Percentiles rank a stretch among this genome's conserved stretches.
phyloP scores from a whole-genome alignment of 1,140 invertebrate species.

The Belonocnema kinseyi region DNA sequence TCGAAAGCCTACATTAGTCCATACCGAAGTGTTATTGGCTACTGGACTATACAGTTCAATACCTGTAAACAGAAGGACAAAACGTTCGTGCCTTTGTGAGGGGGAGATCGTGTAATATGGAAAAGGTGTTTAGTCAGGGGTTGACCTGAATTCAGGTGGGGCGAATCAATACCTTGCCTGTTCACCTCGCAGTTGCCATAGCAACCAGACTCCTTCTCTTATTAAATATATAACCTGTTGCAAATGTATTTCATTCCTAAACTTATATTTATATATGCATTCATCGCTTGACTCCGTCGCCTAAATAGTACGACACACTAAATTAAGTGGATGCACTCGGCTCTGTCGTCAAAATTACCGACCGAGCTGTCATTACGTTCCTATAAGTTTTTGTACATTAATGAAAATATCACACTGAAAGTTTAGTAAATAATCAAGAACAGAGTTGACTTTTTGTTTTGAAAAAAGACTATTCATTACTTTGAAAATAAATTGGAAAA shows the following conservation, averaged over 20 bases:
- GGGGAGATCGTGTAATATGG: constrained; percentile 56
- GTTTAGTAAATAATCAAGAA: too few relatives aligned
- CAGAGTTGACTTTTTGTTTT: too few relatives aligned
- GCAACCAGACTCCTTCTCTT: constrained; percentile 73
- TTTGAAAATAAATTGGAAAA: too few relatives aligned
- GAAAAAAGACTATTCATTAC: too few relatives aligned
- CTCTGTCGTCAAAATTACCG: constrained; percentile 21
- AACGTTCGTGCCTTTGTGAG: constrained; percentile 23
- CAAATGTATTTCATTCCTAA: not conserved
- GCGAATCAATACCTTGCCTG: constrained; percentile 75
- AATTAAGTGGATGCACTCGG: constrained; percentile 18
- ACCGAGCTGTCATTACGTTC: not conserved
- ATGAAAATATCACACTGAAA: too few relatives aligned
- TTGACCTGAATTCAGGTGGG: constrained; percentile 76
- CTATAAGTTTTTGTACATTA: too few relatives aligned
- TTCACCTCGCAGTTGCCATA: constrained; percentile 73
- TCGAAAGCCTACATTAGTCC: too few relatives aligned
- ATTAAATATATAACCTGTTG: constrained; percentile 72
- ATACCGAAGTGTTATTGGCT: too few relatives aligned
- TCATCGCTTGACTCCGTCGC: not conserved
- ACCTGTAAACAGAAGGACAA: not conserved
- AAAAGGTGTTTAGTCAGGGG: constrained; percentile 73
- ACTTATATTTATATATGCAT: not conserved
- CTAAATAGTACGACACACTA: constrained; percentile 19
- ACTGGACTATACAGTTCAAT: not conserved